Evolutionary conservation across 2,888 invertebrate genomes (phyloP).

Genomic region (Tridacna crocea): DNA sequence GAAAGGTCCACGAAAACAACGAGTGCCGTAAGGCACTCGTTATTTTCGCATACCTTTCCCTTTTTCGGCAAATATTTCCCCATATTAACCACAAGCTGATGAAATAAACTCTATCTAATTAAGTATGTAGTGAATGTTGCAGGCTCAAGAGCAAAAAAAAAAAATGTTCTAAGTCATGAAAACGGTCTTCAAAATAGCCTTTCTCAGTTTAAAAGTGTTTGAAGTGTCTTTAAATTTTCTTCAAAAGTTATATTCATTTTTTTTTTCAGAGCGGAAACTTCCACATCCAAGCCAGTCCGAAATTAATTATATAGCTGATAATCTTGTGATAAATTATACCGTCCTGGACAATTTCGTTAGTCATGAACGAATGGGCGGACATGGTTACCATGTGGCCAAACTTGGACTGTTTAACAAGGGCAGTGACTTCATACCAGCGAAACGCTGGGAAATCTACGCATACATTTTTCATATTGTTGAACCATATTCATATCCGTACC

Average conservation of each 20-base stretch:
- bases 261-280: slow-evolving; percentile 32
- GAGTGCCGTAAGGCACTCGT: too few relatives aligned
- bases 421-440: slow-evolving; percentile 45
- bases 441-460: slow-evolving; percentile 67
- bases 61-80: too few relatives aligned
- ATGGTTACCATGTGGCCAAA: slow-evolving; percentile 44
- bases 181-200: too few relatives aligned
- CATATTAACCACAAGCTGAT: too few relatives aligned
- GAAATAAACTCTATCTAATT: too few relatives aligned
- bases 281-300: slow-evolving; percentile 41
- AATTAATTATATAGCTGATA: slow-evolving; percentile 44
- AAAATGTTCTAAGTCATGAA: too few relatives aligned
- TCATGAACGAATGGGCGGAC: slow-evolving; percentile 27
- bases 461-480: slow-evolving; percentile 41
- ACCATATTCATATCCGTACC: slow-evolving; percentile 43
- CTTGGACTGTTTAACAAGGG: slow-evolving; percentile 71
- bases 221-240: not conserved
- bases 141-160: too few relatives aligned
- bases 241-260: not conserved
- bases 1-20: too few relatives aligned
- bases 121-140: too few relatives aligned
- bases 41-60: too few relatives aligned
- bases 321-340: slow-evolving; percentile 36
- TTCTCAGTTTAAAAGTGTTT: too few relatives aligned
- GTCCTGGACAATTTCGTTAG: slow-evolving; percentile 50